A percentile compares a stretch with the other conserved stretches of the same genome.
Conservation (phyloP, 2,888 invertebrate genomes). For the Aphidoletes aphidimyza region DNA sequence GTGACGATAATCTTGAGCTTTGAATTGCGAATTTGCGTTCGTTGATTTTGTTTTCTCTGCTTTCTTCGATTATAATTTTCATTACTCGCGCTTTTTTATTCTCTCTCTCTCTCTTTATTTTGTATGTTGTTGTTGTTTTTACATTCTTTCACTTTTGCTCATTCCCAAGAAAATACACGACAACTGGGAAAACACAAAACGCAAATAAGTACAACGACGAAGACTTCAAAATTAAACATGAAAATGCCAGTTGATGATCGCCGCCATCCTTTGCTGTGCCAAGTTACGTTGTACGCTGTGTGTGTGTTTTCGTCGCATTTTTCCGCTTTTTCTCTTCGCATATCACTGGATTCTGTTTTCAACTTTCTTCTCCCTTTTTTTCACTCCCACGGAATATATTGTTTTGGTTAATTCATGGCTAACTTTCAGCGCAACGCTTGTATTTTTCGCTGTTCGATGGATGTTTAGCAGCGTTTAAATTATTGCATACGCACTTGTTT, state of each 20-base stretch:
- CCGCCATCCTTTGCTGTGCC: background rate
- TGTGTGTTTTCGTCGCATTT: background rate
- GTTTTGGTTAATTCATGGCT: background rate
- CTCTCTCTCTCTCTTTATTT: background rate
- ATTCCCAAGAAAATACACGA: background rate
- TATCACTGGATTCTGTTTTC: background rate
- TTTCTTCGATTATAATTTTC: constrained; percentile 11
- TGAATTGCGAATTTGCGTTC: background rate
- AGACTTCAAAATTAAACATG: background rate
- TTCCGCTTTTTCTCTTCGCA: background rate
- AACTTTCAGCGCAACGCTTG: background rate
- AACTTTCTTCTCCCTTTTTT: background rate
- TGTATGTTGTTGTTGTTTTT: no score
- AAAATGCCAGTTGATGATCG: constrained; percentile 20
- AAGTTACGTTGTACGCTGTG: no score
- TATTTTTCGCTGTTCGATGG: constrained; percentile 9
- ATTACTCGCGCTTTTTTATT: background rate
- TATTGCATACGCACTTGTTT: background rate
- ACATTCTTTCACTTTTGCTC: no score
- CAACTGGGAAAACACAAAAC: background rate
- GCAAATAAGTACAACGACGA: background rate
- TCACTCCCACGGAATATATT: background rate
- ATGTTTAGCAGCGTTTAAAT: constrained; percentile 44
- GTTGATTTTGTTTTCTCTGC: background rate
- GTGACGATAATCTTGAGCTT: background rate